Evolutionary conservation across 2,888 invertebrate genomes (phyloP).

Genomic region (Drosophila prolongata): DNA sequence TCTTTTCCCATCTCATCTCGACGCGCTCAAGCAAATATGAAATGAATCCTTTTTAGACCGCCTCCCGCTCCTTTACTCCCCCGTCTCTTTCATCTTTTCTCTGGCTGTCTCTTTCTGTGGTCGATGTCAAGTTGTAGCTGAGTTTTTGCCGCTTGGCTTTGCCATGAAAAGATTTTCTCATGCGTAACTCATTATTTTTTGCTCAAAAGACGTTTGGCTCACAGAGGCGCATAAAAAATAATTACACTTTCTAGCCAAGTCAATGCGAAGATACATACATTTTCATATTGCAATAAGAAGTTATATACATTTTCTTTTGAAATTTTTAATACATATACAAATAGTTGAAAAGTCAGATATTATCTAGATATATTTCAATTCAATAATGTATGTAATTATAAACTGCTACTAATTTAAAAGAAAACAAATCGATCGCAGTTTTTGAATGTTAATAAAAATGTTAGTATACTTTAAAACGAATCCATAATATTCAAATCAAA

Average conservation of each 20-base stretch:
- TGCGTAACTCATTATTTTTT: constrained; percentile 84
- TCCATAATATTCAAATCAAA: too few relatives aligned
- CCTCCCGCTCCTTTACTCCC: neutral
- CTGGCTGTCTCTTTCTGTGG: constrained; percentile 12
- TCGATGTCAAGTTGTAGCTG: constrained; percentile 37
- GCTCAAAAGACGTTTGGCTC: constrained; percentile 60
- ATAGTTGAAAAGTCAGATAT: too few relatives aligned
- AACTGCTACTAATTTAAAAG: too few relatives aligned
- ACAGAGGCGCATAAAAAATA: constrained; percentile 63
- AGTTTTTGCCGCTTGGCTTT: constrained; percentile 32
- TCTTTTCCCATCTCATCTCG: constrained; percentile 16
- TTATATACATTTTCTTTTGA: neutral
- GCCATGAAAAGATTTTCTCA: constrained; percentile 81
- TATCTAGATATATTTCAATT: too few relatives aligned
- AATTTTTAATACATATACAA: too few relatives aligned
- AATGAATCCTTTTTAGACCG: constrained; percentile 68
- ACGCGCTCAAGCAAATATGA: constrained; percentile 63
- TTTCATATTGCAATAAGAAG: neutral
- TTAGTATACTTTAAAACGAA: too few relatives aligned
- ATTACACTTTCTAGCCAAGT: constrained; percentile 46
- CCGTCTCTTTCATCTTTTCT: constrained; percentile 9
- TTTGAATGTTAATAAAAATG: too few relatives aligned
- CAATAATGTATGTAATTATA: too few relatives aligned
- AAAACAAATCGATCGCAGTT: too few relatives aligned
- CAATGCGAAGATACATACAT: constrained; percentile 6